These are phyloP conservation scores for Mesoligia furuncula DNA, from an alignment of 2,888 invertebrate species.

Conservation along the genomic window DNA sequence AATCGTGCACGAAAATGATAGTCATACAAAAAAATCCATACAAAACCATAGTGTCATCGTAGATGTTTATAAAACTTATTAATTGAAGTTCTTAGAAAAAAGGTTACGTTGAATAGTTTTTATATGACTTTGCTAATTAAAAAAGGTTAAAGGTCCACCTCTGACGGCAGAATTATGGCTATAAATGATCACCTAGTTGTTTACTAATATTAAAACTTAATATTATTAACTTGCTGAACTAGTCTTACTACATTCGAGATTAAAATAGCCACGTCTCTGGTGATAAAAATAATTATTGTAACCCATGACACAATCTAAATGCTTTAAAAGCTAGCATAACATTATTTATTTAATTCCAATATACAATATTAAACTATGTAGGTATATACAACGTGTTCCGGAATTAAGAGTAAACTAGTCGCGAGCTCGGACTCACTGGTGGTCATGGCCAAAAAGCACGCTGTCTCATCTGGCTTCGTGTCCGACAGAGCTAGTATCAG, in stretches of 20 bases:
- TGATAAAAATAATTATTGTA: conserved; percentile 3
- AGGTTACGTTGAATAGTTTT: conserved; percentile 13
- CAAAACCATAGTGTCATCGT: conserved; percentile 35
- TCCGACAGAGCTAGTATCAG: too few relatives aligned
- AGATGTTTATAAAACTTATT: conserved; percentile 5
- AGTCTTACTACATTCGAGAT: background rate
- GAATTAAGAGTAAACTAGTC: too few relatives aligned
- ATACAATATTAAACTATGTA: too few relatives aligned
- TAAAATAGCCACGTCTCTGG: background rate
- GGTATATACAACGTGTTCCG: too few relatives aligned
- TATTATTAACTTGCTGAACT: background rate
- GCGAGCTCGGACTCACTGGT: too few relatives aligned
- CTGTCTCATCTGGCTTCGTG: too few relatives aligned
- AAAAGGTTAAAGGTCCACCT: conserved; percentile 37
- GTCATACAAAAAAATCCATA: conserved; percentile 7
- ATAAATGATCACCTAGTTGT: background rate
- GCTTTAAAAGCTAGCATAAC: background rate
- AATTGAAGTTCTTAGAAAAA: conserved; percentile 34
- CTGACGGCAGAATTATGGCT: conserved; percentile 15
- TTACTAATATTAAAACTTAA: background rate
- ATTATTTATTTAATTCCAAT: too few relatives aligned
- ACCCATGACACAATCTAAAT: background rate
- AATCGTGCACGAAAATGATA: background rate
- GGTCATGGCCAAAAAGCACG: too few relatives aligned
- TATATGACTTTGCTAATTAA: conserved; percentile 18